phyloP scores from a whole-genome alignment of 2,797 vertebrate species.

The Bovichtus variegatus region DNA sequence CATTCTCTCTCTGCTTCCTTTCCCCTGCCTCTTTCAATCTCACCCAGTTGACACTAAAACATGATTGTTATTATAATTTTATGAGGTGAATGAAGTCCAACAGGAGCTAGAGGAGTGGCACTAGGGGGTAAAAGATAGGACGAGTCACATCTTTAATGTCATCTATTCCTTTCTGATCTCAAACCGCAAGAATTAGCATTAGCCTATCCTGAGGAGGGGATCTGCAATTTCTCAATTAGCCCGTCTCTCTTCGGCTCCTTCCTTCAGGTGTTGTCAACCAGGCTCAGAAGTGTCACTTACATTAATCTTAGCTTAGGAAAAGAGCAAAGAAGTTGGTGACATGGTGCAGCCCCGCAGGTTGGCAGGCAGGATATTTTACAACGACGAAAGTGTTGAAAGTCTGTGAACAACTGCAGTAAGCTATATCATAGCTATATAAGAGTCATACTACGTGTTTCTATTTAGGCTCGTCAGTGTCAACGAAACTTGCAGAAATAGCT shows the following conservation, averaged over 20 bases:
- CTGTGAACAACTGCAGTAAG: slow-evolving; percentile 9
- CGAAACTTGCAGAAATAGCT: neutral
- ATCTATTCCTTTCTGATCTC: slow-evolving; percentile 27
- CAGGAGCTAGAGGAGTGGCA: neutral
- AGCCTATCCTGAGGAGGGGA: slow-evolving; percentile 58
- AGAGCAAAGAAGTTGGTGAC: slow-evolving; percentile 43
- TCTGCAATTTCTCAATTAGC: slow-evolving; percentile 60
- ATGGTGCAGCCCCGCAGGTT: slow-evolving; percentile 32
- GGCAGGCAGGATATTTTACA: slow-evolving; percentile 15
- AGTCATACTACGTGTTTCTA: neutral
- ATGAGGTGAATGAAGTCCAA: slow-evolving; percentile 5
- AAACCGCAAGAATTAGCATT: slow-evolving; percentile 60
- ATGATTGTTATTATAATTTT: slow-evolving; percentile 14
- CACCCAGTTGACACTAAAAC: slow-evolving; percentile 3
- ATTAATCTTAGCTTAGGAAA: slow-evolving; percentile 69
- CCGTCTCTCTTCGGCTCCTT: slow-evolving; percentile 20
- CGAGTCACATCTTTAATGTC: slow-evolving; percentile 21
- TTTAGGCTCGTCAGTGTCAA: slow-evolving; percentile 1
- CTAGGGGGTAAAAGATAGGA: slow-evolving; percentile 1
- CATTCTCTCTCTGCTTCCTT: neutral
- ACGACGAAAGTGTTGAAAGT: neutral
- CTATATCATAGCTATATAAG: too few relatives aligned
- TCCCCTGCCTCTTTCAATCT: neutral
- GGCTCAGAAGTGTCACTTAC: slow-evolving; percentile 63
- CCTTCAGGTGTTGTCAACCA: slow-evolving; percentile 59